Evolutionary conservation across 2,113 vertebrate genomes (phyloP), one percentile per base, ranked within the genome.

Genomic region (Leucopternis melanops): DNA sequence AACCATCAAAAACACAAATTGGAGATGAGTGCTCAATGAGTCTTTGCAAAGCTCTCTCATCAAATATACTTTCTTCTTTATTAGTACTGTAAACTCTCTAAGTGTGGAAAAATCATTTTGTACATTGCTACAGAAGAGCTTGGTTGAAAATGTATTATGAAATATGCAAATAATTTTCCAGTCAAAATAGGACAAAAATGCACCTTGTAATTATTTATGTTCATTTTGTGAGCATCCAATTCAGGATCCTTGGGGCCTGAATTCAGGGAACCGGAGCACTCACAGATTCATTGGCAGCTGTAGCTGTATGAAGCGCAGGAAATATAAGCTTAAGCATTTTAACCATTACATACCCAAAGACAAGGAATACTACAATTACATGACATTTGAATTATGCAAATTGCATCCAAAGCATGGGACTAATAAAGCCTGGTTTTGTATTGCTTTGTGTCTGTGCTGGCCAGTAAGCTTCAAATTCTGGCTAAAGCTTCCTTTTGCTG

Each of bases 51-150:
- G 44, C 74, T 88, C 23, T 62, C 57, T 83, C 75, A 83, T 93
- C 72, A 93, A 71, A 93, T 67, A 38, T 38, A 25, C 49, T 91
- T 94, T 82, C 54, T 70, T 82, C 58, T 93, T 92, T 94, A 93
- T 88, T 94, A 88, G 58, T 25, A 71, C 38, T 52, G 13, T 55
- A 92, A 93, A 67, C 13, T 23, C 20, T 69, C 7, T 36, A 78
- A 86, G 59, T 67, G 45, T 57, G 42, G 80, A 86, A 73, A 77
- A 92, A 81, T 77, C 7, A 83, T 63, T 88, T 65, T 65, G 26
- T 45, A 40, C 47, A 19, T 34, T 82, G 38, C 10, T 47, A n/a
- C 32, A n/a, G 50, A 90, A 90, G 14, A 78, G 20, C 57, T 81
- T 71, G 34, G 40, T 8, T 95, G 52, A 88, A 94, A 93, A 70